A percentile compares a stretch with the other conserved stretches of the same genome.
Conservation (phyloP, 2,113 vertebrate species). For the rat (Rattus norvegicus) region DNA sequence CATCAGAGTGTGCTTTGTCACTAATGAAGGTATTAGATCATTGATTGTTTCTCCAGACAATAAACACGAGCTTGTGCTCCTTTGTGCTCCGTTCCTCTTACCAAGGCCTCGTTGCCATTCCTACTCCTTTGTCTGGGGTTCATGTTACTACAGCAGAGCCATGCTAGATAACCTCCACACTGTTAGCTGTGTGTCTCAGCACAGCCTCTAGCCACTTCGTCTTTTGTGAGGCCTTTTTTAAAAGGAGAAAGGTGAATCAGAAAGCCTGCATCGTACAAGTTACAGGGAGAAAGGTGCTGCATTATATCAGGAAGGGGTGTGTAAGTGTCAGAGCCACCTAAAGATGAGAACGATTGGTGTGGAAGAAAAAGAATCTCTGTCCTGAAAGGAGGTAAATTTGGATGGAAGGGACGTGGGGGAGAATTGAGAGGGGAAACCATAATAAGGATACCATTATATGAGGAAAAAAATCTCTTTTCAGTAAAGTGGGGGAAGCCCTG, state of each 20-base stretch:
- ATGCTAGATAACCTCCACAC: rapidly evolving
- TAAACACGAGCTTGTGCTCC: not conserved
- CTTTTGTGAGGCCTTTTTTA: conserved; percentile 12
- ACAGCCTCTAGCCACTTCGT: not conserved
- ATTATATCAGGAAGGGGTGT: not conserved
- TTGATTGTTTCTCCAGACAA: conserved; percentile 10
- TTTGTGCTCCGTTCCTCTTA: not conserved
- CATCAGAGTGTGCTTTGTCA: not conserved
- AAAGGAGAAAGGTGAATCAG: not conserved
- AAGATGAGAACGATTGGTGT: not conserved
- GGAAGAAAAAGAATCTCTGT: not conserved
- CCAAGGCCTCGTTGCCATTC: not conserved
- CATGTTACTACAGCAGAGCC: not conserved
- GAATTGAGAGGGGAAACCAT: not conserved
- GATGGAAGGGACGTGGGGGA: not conserved
- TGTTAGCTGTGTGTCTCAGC: not conserved
- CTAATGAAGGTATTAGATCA: not conserved
- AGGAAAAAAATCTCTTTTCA: not conserved
- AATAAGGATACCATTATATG: not conserved
- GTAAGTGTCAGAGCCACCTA: not conserved
- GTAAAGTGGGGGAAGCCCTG: rapidly evolving
- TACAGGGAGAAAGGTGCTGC: not conserved
- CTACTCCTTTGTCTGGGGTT: not conserved
- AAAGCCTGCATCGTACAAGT: not conserved
- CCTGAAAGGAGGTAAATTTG: not conserved